Base-by-base conservation (phyloP, 2,888 invertebrate genomes). In the Pelosia muscerda region DNA sequence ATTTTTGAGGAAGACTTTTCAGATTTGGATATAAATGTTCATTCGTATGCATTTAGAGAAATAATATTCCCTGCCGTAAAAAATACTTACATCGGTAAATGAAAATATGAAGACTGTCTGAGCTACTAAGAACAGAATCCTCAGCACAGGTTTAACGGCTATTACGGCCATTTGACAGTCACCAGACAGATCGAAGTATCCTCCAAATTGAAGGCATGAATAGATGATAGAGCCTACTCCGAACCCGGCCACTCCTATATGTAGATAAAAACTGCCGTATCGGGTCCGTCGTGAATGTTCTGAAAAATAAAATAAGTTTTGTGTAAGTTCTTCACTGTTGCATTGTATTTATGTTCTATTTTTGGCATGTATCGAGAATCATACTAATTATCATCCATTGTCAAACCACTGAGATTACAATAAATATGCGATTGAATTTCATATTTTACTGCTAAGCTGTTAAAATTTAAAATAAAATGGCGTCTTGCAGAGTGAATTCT, bases 41-140 rank as follows among this genome's bases (percentile, higher is more conserved):
- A 34, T 13, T 28, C 6, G n/a, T n/a, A 28, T 42, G 3, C 42
- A 53, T 22, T 53, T 55, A 23, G 11, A 55, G 2, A 11, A 25
- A n/a, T 53, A 28, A 28, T 26, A 49, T 19, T 13, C 0, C 22
- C 49, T 11, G 19, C 22, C 3, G 22, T 25, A 56, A 26, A 23
- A 38, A 64, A 26, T 68, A 89, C 95, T 93, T 87, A 96, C 96
- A 90, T 96, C 96, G 56, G 96, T 96, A 81, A 96, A 97, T 5
- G 97, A 95, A 86, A 97, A 97, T 79, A 97, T 96, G 85, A 97
- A 97, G 81, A 97, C 96, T 69, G 97, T 96, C 86, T 97, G 97
- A 59, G 96, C 95, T 74, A 97, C 96, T 75, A 96, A 95, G 88
- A 96, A 97, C 68, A 96, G 86, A 83, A 97, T 96, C 65, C 96